A percentile compares a stretch with the other conserved stretches of the same genome.
phyloP scores from a whole-genome alignment of 2,113 vertebrate species.

The Gobiocypris rarus region DNA sequence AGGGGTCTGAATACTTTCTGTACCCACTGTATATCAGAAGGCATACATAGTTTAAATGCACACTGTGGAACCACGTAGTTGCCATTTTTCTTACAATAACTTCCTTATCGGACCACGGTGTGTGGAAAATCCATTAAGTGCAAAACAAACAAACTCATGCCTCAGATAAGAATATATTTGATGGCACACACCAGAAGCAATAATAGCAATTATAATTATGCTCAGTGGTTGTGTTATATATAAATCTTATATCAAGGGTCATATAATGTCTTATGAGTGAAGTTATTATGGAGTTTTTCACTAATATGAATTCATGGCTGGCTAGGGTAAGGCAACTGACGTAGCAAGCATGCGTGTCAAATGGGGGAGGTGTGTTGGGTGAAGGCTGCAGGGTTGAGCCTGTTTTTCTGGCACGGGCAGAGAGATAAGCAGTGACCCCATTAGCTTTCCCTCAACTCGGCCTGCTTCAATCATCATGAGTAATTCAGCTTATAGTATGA shows the following conservation, averaged over 20 bases:
- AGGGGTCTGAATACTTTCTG: too few relatives aligned
- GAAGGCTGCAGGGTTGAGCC: not conserved
- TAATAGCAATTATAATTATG: not conserved
- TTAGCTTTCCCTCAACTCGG: conserved; percentile 42
- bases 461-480: conserved; percentile 41
- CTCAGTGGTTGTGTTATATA: not conserved
- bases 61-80: not conserved
- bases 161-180: not conserved
- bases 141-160: not conserved
- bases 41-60: not conserved
- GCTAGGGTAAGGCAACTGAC: not conserved
- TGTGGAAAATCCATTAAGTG: conserved; percentile 1
- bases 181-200: not conserved
- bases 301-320: not conserved
- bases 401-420: conserved; percentile 14
- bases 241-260: not conserved
- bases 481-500: conserved; percentile 41
- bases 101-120: not conserved
- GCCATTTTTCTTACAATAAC: not conserved
- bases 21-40: not conserved
- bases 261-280: not conserved
- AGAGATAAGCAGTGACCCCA: conserved; percentile 48
- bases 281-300: not conserved
- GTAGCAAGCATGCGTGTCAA: conserved; percentile 4
- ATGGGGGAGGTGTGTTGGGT: not conserved